Percentiles rank a stretch among this genome's conserved stretches.
Conservation (phyloP, 2,888 invertebrate genomes). For the Phymatocera aterrima region DNA sequence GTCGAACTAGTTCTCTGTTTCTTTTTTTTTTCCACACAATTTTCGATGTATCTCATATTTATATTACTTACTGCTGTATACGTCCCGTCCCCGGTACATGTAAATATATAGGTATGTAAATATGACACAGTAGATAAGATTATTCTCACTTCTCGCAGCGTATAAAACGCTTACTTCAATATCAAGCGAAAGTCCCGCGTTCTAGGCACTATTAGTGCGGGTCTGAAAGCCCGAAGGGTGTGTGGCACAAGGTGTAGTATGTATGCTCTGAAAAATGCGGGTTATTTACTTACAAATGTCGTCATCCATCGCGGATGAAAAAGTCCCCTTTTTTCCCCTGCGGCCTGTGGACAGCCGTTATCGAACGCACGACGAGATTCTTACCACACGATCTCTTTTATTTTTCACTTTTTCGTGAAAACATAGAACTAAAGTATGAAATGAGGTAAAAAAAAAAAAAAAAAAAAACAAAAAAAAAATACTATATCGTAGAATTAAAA, state of each 20-base stretch:
- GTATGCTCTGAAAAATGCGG: constrained; percentile 30
- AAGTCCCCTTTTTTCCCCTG: constrained; percentile 29
- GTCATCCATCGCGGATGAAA: constrained; percentile 57
- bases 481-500: too few species aligned
- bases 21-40: too few species aligned
- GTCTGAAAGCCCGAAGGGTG: background rate
- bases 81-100: too few species aligned
- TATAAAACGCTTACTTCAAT: background rate
- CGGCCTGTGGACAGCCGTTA: constrained; percentile 1
- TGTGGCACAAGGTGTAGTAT: background rate
- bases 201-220: background rate
- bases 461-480: too few species aligned
- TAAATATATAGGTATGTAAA: too few species aligned
- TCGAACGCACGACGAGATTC: background rate
- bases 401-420: background rate
- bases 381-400: too few species aligned
- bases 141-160: background rate
- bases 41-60: too few species aligned
- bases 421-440: background rate
- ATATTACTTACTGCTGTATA: too few species aligned
- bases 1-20: too few species aligned
- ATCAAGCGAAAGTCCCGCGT: background rate
- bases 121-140: background rate
- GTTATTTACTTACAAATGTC: constrained; percentile 61
- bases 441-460: background rate